phyloP scores from a whole-genome alignment of 2,113 vertebrate genomes.

The Colistium nudipinnis region DNA sequence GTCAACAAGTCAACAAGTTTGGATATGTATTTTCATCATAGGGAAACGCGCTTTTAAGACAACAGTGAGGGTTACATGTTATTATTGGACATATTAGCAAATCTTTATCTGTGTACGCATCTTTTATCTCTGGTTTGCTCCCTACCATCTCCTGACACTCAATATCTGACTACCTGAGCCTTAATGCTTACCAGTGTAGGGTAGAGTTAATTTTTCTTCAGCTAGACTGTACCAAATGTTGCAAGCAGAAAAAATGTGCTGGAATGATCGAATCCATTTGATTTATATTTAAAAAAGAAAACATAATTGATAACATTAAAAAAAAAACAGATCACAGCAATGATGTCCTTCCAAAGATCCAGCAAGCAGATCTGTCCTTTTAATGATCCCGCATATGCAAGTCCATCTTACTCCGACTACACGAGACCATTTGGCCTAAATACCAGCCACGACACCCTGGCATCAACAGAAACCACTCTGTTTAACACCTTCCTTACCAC shows the following conservation, averaged over 20 bases:
- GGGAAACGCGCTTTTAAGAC: neutral
- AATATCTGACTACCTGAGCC: neutral
- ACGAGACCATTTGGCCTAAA: neutral
- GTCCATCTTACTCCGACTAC: slow-evolving; percentile 1
- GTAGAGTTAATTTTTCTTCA: too few relatives aligned
- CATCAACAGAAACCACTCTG: neutral
- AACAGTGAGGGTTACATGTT: neutral
- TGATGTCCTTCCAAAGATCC: neutral
- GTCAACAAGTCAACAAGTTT: neutral
- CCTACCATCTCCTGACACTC: too few relatives aligned
- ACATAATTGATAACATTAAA: too few relatives aligned
- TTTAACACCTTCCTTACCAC: neutral
- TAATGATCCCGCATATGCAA: slow-evolving; percentile 2
- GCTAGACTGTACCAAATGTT: too few relatives aligned
- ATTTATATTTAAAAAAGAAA: too few relatives aligned
- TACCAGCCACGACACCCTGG: neutral
- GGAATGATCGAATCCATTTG: too few relatives aligned
- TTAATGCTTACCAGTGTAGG: neutral
- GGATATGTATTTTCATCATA: too few relatives aligned
- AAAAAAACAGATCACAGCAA: neutral
- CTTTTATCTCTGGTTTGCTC: too few relatives aligned
- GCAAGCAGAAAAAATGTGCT: too few relatives aligned
- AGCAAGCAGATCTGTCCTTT: neutral
- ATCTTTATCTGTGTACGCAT: too few relatives aligned
- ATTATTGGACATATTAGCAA: neutral